Conservation (phyloP, 2,797 vertebrate genomes). For the Phoebastria nigripes region DNA sequence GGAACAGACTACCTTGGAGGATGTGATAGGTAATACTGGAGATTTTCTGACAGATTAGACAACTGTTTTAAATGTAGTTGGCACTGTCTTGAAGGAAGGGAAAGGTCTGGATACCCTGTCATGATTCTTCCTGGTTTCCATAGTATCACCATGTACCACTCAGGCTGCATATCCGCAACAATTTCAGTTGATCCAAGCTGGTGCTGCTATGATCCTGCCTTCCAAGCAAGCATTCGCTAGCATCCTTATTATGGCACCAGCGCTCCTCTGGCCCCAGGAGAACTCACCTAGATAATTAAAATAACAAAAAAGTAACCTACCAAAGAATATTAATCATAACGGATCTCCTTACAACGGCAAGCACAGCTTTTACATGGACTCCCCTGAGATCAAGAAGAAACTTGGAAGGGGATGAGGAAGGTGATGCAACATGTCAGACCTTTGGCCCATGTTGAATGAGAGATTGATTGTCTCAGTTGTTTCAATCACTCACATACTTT, state of each 20-base stretch:
- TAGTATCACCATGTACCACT: not conserved
- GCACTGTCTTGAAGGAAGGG: not conserved
- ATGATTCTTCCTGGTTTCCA: not conserved
- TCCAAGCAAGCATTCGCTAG: accelerated
- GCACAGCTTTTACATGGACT: not conserved
- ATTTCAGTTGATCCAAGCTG: not conserved
- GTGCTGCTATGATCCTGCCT: not conserved
- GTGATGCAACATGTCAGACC: not conserved
- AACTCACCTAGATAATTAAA: not conserved
- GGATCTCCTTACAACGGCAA: not conserved
- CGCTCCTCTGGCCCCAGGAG: not conserved
- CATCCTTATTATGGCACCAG: not conserved
- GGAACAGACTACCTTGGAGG: not conserved
- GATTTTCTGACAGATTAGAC: not conserved
- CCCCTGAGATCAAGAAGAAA: not conserved
- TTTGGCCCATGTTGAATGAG: accelerated
- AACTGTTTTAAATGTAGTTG: not conserved
- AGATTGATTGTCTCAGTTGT: not conserved
- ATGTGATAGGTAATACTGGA: not conserved
- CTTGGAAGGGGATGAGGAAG: not conserved
- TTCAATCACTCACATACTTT: not conserved
- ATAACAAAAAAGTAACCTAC: not conserved
- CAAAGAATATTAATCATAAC: not conserved
- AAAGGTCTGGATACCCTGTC: not conserved
- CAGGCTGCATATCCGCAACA: not conserved